These are phyloP conservation scores for Helleia helle DNA, from an alignment of 2,888 invertebrate genomes.

Conservation along the genomic window DNA sequence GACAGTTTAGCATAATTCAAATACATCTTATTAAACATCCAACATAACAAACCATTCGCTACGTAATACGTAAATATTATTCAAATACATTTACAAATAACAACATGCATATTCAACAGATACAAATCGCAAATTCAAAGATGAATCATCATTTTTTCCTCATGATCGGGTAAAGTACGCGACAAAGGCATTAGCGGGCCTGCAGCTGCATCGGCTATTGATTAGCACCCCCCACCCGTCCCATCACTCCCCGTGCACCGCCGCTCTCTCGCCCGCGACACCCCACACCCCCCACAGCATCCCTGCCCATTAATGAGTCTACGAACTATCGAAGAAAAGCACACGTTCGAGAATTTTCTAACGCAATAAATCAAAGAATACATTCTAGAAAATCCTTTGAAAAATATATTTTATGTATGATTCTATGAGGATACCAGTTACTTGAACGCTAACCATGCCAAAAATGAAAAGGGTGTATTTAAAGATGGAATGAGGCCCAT, in stretches of 20 bases:
- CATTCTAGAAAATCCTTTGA: too few relatives aligned
- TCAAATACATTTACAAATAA: too few relatives aligned
- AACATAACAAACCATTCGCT: too few relatives aligned
- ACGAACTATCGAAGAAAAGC: constrained; percentile 11
- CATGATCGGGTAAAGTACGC: not conserved
- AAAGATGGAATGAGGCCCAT: too few relatives aligned
- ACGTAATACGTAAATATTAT: too few relatives aligned
- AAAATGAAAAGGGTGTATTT: too few relatives aligned
- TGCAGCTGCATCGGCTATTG: constrained; percentile 52
- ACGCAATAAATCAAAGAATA: constrained; percentile 6
- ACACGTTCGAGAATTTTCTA: not conserved
- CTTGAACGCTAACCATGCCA: too few relatives aligned
- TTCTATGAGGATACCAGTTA: too few relatives aligned
- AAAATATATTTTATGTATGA: too few relatives aligned
- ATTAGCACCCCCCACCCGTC: constrained; percentile 34
- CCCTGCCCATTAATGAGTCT: constrained; percentile 21
- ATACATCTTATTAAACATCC: too few relatives aligned
- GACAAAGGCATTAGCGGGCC: constrained; percentile 10
- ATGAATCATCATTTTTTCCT: constrained; percentile 1
- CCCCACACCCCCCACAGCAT: constrained; percentile 18
- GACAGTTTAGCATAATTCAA: too few relatives aligned
- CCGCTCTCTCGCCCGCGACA: constrained; percentile 12
- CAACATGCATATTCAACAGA: too few relatives aligned
- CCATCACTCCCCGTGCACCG: constrained; percentile 14
- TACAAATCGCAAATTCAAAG: not conserved